Base-by-base conservation (phyloP, 2,797 vertebrate genomes). In the Leuciscus waleckii region DNA sequence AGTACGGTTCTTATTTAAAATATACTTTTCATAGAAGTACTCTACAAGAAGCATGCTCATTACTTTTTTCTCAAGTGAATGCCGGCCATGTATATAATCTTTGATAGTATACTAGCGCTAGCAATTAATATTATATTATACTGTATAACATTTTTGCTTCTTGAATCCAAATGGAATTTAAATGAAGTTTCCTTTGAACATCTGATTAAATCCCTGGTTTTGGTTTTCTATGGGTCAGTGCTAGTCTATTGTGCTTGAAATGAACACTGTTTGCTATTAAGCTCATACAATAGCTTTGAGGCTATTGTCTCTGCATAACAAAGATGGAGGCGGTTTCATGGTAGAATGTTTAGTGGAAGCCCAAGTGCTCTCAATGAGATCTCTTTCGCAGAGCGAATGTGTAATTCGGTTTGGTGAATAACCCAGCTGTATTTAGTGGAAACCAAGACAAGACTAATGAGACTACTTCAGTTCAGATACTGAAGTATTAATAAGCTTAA, bases 401-500 rank as follows among this genome's bases (percentile, higher is more conserved):
- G 32, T 85, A 73, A 85, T 83, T 83, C 74, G 43, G 56, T 32
- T 79, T 58, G 35, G 67, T 65, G 68, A 80, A 87, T 84, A 79
- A 84, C 39, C 65, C 82, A 67, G 86, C 61, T 83, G 77, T 37
- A 79, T 69, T 35, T 63, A 23, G 78, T 58, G 81, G 74, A 77
- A 84, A 86, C 78, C 51, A 87, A 86, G 74, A 82, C 71, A 56
- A 84, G 79, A 76, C 85, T 84, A 86, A 88, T 88, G 73, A 88
- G 85, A 75, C 39, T 68, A 80, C 56, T 83, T 70, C 75, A 75
- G 79, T 76, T 67, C 83, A 78, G 82, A 87, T 83, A 73, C 85
- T 88, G 69, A 86, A 90, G 63, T 84, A 83, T 81, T 88, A 88
- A 87, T 85, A 76, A 87, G 81, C 83, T 87, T 86, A 88, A 87